A percentile compares a stretch with the other conserved stretches of the same genome.
Evolutionary conservation across 2,888 invertebrate species (phyloP).

Genomic region (Microctonus brassicae): DNA sequence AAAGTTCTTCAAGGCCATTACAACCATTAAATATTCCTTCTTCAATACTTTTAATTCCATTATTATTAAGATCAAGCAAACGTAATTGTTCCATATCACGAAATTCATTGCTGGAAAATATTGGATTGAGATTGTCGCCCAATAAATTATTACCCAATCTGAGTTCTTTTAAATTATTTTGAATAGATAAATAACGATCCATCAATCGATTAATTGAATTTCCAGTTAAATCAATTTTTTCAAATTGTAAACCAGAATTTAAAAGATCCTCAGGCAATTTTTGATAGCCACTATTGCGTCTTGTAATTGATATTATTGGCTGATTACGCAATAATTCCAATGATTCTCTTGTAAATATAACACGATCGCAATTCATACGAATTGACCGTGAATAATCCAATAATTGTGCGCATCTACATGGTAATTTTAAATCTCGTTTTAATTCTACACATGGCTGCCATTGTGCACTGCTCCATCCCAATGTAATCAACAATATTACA

Average conservation of each 20-base stretch:
- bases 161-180: constrained; percentile 78
- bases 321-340: constrained; percentile 83
- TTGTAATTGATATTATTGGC: constrained; percentile 84
- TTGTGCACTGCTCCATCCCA: constrained; percentile 48
- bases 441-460: constrained; percentile 85
- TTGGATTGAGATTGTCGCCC: constrained; percentile 91
- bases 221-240: constrained; percentile 84
- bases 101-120: constrained; percentile 89
- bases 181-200: constrained; percentile 79
- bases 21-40: constrained; percentile 90
- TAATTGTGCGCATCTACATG: constrained; percentile 75
- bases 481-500: constrained; percentile 40
- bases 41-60: constrained; percentile 85
- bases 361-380: constrained; percentile 85
- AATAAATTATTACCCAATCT: constrained; percentile 85
- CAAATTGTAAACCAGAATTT: constrained; percentile 76
- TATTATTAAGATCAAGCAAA: constrained; percentile 84
- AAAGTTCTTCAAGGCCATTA: constrained; percentile 82
- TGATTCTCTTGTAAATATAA: constrained; percentile 85
- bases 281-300: constrained; percentile 85
- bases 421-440: constrained; percentile 81
- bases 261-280: constrained; percentile 74
- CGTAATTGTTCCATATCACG: constrained; percentile 81
- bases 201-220: constrained; percentile 85
- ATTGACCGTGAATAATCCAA: constrained; percentile 71